phyloP scores from a whole-genome alignment of 2,113 vertebrate species.

The Pipa parva region DNA sequence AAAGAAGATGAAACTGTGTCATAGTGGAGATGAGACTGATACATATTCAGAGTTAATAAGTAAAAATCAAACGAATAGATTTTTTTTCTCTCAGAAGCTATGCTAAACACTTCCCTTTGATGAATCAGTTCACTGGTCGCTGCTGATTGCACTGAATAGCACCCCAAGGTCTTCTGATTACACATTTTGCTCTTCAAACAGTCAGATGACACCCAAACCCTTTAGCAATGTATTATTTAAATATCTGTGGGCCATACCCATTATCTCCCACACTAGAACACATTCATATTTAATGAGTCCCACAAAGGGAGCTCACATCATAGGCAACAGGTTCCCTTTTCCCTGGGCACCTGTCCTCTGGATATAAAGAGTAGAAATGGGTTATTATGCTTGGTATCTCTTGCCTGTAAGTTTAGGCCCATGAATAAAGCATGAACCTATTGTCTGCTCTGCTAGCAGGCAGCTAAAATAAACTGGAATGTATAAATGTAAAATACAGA shows the following conservation, averaged over 20 bases:
- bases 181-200: slow-evolving; percentile 23
- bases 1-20: too few relatives aligned
- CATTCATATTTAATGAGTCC: slow-evolving; percentile 35
- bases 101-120: slow-evolving; percentile 31
- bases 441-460: slow-evolving; percentile 22
- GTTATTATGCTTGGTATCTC: slow-evolving; percentile 26
- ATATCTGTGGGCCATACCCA: slow-evolving; percentile 31
- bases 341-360: slow-evolving; percentile 18
- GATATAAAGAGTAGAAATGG: slow-evolving; percentile 14
- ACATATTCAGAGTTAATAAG: not conserved
- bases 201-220: slow-evolving; percentile 24
- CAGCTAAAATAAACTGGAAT: not conserved
- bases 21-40: too few relatives aligned
- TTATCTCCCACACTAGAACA: slow-evolving; percentile 20
- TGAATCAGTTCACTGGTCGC: not conserved
- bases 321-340: slow-evolving; percentile 14
- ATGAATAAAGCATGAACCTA: slow-evolving; percentile 37
- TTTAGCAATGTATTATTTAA: slow-evolving; percentile 33
- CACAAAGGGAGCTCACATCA: slow-evolving; percentile 23
- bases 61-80: not conserved
- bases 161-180: slow-evolving; percentile 5
- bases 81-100: not conserved
- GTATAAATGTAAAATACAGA: not conserved
- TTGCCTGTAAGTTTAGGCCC: slow-evolving; percentile 20
- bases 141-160: slow-evolving; percentile 2